Evolutionary conservation across 2,888 invertebrate species (phyloP), one percentile per base, ranked within the genome.

Genomic region (Microplitis manilae): DNA sequence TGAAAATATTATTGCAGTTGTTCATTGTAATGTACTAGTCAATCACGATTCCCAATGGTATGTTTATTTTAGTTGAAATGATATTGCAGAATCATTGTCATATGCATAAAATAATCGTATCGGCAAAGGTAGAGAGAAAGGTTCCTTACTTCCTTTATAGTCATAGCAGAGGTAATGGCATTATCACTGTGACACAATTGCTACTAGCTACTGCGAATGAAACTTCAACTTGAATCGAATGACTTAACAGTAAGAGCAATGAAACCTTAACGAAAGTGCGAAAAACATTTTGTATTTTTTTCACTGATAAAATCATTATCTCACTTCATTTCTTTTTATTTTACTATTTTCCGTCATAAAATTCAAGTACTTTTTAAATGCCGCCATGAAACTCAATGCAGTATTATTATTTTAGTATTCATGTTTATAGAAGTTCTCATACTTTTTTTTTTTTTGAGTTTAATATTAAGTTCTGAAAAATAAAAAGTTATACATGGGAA

Each of bases 91-190:
- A 9, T 15, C 69, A 50, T 61, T 17, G 38, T 61, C 17, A 41
- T 75, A 69, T 69, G 69, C 40, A 75, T 75, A 72, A 13, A 17
- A 68, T 39, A 40, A 64, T 70, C 64, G 50, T 62, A 9, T 39
- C 70, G 17, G 68, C 68, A 75, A 75, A 68, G 15, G 60, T 6
- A 15, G 13, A 59, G 9, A 40, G 40, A 9, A 40, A 68, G 17
- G 9, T 15, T 62, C n/a, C 50, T 62, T 30, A 59, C 65, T 73
- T 50, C 40, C 65, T 30, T 15, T 68, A 68, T 41, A 6, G 68
- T 1, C 7, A 5, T 17, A 39, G 30, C 41, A 30, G n/a, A 13
- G 60, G 61, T 68, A 68, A 75, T 68, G 75, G 15, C 68, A 68
- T 68, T 75, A 68, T 68, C 30, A 70, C n/a, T 41, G 17, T 7